Conservation (phyloP, 2,113 vertebrate genomes). For the Oreamnos americanus region DNA sequence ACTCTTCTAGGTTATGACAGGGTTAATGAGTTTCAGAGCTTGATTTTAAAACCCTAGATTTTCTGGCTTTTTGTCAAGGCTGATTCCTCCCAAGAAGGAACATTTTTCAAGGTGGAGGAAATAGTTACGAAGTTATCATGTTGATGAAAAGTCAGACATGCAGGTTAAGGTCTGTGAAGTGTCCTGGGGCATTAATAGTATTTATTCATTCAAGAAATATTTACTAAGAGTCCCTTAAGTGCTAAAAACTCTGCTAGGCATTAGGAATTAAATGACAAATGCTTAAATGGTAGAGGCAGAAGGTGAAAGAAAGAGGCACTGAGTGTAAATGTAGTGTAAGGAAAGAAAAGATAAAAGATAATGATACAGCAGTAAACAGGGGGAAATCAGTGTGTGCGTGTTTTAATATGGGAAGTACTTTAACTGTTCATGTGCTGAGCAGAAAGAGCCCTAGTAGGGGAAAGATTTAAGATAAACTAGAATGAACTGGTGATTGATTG, state of each 20-base stretch:
- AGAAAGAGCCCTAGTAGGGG: background rate
- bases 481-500: background rate
- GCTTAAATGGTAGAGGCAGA: background rate
- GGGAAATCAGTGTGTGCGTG: background rate
- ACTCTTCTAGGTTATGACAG: background rate
- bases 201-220: background rate
- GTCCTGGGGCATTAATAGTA: background rate
- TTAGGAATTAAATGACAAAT: background rate
- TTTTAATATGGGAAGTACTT: background rate
- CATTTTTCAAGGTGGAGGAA: background rate
- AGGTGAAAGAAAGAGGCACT: background rate
- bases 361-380: background rate
- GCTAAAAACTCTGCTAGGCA: background rate
- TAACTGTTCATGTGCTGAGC: background rate
- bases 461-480: background rate
- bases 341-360: background rate
- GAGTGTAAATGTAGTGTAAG: background rate
- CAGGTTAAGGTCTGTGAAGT: constrained; percentile 16
- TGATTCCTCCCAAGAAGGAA: background rate
- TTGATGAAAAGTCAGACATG: background rate
- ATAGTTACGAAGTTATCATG: background rate
- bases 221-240: background rate
- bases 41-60: background rate
- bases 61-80: background rate
- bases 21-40: background rate